Percentiles rank a stretch among this genome's conserved stretches.
phyloP scores from a whole-genome alignment of 2,888 invertebrate genomes.

The Tinea pellionella region DNA sequence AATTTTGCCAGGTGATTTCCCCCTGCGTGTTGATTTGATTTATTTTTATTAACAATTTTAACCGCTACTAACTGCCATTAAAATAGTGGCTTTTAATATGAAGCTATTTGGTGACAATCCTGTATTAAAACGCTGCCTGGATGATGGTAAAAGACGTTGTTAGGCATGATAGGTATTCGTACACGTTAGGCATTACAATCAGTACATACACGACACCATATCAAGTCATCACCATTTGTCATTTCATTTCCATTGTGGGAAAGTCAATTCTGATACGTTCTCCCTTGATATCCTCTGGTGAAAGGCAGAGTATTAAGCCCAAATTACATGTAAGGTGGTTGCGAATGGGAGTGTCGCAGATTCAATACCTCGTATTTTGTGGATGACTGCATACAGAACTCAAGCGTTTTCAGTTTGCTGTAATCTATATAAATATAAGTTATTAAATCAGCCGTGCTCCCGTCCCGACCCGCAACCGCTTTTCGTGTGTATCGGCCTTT shows the following conservation, averaged over 20 bases:
- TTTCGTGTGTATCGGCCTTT: too few species aligned
- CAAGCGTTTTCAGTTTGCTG: too few species aligned
- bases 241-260: conserved; percentile 18
- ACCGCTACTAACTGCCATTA: conserved; percentile 11
- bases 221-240: conserved; percentile 21
- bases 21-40: neutral
- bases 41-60: conserved; percentile 8
- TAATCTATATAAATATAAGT: too few species aligned
- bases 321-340: too few species aligned
- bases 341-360: too few species aligned
- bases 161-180: neutral
- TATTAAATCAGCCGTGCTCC: too few species aligned
- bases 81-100: conserved; percentile 1
- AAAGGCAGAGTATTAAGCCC: neutral
- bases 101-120: neutral
- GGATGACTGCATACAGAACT: too few species aligned
- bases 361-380: too few species aligned
- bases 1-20: conserved; percentile 18
- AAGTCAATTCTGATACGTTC: neutral
- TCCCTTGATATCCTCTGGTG: neutral
- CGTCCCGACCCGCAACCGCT: too few species aligned
- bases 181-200: neutral
- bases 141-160: neutral
- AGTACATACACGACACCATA: conserved; percentile 1
- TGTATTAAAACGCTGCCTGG: neutral